Conservation (phyloP, 2,888 invertebrate species). For the Dexiosoma caninum region DNA sequence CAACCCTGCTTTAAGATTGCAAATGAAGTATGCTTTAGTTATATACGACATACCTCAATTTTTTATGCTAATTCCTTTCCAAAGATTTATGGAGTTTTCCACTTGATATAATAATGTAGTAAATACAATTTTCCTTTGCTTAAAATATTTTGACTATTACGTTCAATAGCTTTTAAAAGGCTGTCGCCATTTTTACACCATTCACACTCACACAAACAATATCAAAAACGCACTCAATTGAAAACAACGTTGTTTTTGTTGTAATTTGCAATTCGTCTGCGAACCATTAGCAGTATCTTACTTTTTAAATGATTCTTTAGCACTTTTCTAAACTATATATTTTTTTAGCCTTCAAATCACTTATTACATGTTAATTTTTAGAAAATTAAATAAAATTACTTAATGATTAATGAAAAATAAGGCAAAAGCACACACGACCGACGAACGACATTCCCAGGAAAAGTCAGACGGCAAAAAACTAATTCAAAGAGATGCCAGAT, state of each 20-base stretch:
- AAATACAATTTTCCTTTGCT: not conserved
- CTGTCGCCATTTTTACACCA: slow-evolving; percentile 61
- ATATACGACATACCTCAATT: slow-evolving; percentile 41
- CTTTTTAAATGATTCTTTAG: not conserved
- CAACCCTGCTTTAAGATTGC: slow-evolving; percentile 29
- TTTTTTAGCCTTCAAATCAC: not conserved
- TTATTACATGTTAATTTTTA: not conserved
- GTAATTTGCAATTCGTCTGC: slow-evolving; percentile 40
- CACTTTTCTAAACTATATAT: not conserved
- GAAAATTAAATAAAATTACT: not conserved
- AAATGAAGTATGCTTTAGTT: not conserved
- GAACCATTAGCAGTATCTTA: not conserved
- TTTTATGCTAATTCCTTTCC: not conserved
- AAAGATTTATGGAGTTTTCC: not conserved
- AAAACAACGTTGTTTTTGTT: slow-evolving; percentile 60
- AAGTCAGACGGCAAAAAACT: slow-evolving; percentile 51
- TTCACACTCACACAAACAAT: slow-evolving; percentile 28
- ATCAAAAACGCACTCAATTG: slow-evolving; percentile 31
- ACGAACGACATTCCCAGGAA: slow-evolving; percentile 57
- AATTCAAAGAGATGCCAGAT: slow-evolving; percentile 30
- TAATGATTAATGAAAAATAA: slow-evolving; percentile 12
- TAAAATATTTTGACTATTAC: no score
- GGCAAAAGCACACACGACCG: slow-evolving; percentile 54
- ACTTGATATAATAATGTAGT: not conserved
- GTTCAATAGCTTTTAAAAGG: slow-evolving; percentile 37